A percentile compares a stretch with the other conserved stretches of the same genome.
Evolutionary conservation across 2,797 vertebrate species (phyloP).

Genomic region (Lycodopsis pacificus): DNA sequence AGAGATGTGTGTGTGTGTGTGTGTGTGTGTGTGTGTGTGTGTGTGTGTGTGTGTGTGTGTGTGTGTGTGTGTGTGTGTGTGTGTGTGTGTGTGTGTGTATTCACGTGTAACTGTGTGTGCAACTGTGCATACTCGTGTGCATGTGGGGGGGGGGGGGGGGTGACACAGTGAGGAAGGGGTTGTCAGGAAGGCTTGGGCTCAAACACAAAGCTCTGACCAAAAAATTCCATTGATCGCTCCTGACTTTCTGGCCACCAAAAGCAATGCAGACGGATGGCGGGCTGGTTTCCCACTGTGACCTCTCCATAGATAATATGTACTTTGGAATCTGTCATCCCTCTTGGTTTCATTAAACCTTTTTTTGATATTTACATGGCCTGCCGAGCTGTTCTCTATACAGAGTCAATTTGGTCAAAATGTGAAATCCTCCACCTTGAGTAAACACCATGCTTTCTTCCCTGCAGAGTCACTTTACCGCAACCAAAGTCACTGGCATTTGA

Average conservation of each 20-base stretch:
- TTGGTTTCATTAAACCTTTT: slow-evolving; percentile 81
- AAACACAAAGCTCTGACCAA: slow-evolving; percentile 75
- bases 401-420: slow-evolving; percentile 79
- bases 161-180: slow-evolving; percentile 70
- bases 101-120: slow-evolving; percentile 42
- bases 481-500: slow-evolving; percentile 67
- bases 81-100: slow-evolving; percentile 18
- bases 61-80: slow-evolving; percentile 27
- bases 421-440: slow-evolving; percentile 78
- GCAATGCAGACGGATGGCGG: slow-evolving; percentile 70
- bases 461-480: slow-evolving; percentile 70
- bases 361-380: slow-evolving; percentile 80
- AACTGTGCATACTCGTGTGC: slow-evolving; percentile 30
- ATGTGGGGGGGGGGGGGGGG: slow-evolving; percentile 53
- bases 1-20: slow-evolving; percentile 36
- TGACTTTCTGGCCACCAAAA: slow-evolving; percentile 79
- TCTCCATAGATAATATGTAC: slow-evolving; percentile 85
- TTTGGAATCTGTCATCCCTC: slow-evolving; percentile 80
- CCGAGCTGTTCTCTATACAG: slow-evolving; percentile 68
- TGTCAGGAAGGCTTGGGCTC: slow-evolving; percentile 73
- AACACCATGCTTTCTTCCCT: slow-evolving; percentile 72
- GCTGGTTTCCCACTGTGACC: slow-evolving; percentile 76
- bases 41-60: slow-evolving; percentile 17
- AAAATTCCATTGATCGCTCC: slow-evolving; percentile 81
- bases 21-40: slow-evolving; percentile 10